phyloP scores from a whole-genome alignment of 2,113 vertebrate species.

The Lipotes vexillifer region DNA sequence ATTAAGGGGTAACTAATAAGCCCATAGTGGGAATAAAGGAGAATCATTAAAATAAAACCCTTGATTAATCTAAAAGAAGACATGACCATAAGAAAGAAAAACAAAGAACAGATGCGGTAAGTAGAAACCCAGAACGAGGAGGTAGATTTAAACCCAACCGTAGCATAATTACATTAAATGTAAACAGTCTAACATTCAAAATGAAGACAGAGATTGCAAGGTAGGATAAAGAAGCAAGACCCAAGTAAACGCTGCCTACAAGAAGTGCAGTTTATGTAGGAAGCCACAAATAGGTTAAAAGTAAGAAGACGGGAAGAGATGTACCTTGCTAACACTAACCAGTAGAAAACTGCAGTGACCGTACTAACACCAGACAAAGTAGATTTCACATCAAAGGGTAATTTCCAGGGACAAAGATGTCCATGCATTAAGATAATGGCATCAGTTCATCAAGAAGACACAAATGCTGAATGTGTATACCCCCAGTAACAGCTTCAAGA shows the following conservation, averaged over 20 bases:
- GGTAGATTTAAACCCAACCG: background rate
- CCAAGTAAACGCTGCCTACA: background rate
- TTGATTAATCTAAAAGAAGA: background rate
- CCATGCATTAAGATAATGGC: background rate
- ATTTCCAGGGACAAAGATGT: background rate
- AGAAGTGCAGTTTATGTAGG: background rate
- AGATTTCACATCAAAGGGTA: too few relatives aligned
- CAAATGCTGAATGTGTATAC: background rate
- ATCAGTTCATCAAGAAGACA: background rate
- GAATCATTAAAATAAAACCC: background rate
- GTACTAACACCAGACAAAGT: rapidly evolving
- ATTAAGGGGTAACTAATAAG: background rate
- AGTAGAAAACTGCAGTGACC: background rate
- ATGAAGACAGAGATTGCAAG: background rate
- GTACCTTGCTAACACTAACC: rapidly evolving
- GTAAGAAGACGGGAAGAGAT: background rate
- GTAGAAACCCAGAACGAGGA: background rate
- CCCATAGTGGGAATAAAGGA: background rate
- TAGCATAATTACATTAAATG: background rate
- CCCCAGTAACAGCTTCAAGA: background rate
- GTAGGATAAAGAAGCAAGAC: background rate
- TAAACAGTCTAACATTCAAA: background rate
- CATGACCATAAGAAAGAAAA: background rate
- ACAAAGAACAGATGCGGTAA: background rate
- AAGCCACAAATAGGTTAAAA: background rate